Conservation (phyloP, 2,113 vertebrate genomes). For the Cettia cetti region DNA sequence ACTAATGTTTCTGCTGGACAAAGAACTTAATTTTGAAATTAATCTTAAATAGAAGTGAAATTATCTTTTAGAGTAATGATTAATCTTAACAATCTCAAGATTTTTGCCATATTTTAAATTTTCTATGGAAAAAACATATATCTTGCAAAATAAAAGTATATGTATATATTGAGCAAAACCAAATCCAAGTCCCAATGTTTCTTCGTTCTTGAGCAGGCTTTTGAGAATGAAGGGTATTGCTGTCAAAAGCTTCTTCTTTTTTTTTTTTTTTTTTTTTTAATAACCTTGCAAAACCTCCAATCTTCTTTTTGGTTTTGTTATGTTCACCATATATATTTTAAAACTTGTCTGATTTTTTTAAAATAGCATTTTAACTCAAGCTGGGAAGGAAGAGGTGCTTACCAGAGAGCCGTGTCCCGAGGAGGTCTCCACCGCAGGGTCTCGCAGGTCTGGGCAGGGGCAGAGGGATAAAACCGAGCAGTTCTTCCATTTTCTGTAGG, state of each 20-base stretch:
- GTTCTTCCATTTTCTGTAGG: background rate
- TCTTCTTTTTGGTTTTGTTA: background rate
- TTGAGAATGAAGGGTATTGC: background rate
- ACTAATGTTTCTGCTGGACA: background rate
- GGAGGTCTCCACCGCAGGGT: background rate
- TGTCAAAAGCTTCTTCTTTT: background rate
- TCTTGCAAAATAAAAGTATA: background rate
- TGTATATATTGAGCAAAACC: background rate
- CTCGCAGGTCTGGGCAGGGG: background rate
- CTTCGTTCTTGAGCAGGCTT: background rate
- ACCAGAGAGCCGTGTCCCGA: background rate
- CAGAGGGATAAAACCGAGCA: too few relatives aligned
- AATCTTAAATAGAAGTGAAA: background rate
- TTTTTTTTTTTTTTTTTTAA: rapidly evolving
- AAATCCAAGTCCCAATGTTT: background rate
- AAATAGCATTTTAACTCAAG: background rate
- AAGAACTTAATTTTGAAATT: background rate
- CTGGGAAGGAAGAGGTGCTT: background rate
- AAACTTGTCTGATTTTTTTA: background rate
- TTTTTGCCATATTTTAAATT: background rate
- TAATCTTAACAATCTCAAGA: background rate
- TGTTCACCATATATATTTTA: rapidly evolving
- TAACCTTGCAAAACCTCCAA: background rate
- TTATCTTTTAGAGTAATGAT: background rate
- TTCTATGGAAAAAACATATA: background rate